Evolutionary conservation across 2,888 invertebrate species (phyloP).

Genomic region (Meteorus colon): DNA sequence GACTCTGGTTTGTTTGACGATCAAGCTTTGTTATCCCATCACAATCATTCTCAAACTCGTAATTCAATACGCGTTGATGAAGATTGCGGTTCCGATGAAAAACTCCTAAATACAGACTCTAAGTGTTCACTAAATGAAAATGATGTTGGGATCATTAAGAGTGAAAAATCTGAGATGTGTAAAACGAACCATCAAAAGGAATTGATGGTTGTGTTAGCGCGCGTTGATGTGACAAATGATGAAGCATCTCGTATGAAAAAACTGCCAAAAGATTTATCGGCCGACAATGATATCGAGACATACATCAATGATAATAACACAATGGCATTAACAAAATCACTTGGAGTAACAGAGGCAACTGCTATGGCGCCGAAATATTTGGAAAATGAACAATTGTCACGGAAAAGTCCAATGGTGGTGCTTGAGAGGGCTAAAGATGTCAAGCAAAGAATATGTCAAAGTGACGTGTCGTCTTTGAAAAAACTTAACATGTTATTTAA

Average conservation of each 20-base stretch:
- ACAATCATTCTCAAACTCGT: background rate
- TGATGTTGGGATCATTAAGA: slow-evolving; percentile 16
- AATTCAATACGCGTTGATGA: background rate
- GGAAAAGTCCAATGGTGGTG: slow-evolving; percentile 54
- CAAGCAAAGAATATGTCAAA: slow-evolving; percentile 37
- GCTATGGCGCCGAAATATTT: slow-evolving; percentile 44
- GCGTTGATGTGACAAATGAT: slow-evolving; percentile 51
- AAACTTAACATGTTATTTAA: slow-evolving; percentile 16
- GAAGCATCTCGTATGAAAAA: slow-evolving; percentile 18
- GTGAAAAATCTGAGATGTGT: background rate
- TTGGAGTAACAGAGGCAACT: background rate
- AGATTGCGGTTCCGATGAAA: background rate
- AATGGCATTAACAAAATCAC: slow-evolving; percentile 6
- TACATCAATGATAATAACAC: slow-evolving; percentile 25
- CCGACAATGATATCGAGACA: slow-evolving; percentile 1
- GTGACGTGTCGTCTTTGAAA: slow-evolving; percentile 44
- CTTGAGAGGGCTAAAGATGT: slow-evolving; percentile 55
- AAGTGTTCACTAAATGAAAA: slow-evolving; percentile 14
- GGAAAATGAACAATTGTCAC: slow-evolving; percentile 48
- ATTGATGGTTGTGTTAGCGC: slow-evolving; percentile 59
- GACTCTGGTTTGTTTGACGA: slow-evolving; percentile 54
- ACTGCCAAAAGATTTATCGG: background rate
- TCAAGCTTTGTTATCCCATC: background rate
- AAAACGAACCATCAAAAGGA: slow-evolving; percentile 33
- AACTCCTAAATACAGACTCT: background rate